Base-by-base conservation (phyloP, 2,888 invertebrate species). In the Lasioglossum figueresi region DNA sequence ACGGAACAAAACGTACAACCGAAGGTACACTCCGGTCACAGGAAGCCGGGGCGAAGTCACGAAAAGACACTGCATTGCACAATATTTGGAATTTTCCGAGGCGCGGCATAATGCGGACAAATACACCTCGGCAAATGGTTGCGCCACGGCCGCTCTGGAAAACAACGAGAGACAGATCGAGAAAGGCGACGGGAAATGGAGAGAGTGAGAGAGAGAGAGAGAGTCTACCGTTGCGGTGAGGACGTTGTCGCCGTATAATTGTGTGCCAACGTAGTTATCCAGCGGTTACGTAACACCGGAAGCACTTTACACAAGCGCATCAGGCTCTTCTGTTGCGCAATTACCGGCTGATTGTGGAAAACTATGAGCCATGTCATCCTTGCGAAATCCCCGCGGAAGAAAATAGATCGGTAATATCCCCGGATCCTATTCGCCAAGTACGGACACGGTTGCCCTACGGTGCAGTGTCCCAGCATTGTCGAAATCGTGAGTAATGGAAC, bases 231-330 rank as follows among this genome's bases (percentile, higher is more conserved):
- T 78, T 80, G 82, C 76, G 75, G 71, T 43, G 75, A 48, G 71
- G 74, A 31, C 76, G 56, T 83, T 71, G 78, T 52, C 81, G 71
- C 37, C 66, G 79, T 80, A 74, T 86, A 87, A 87, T 86, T 83
- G 80, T 83, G 79, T 76, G 76, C 68, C 43, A 70, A 81, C 71
- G 78, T 82, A 70, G 56, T 82, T 85, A 78, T 80, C 74, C 79
- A 66, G 40, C 52, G 45, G 76, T 85, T 85, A 82, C 76, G 72
- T 71, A 85, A 85, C 79, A 66, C 74, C 66, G 75, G 76, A 78
- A 85, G 14, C 68, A 27, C 59, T 63, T 34, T 59, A n/a, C 23
- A 40, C 59, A 45, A 80, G 72, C 71, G 66, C 73, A 52, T 70
- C 31, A 19, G 59, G 48, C 40, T 34, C 40, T 74, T 70, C 45